These are phyloP conservation scores for Penaeus chinensis DNA, from an alignment of 1,140 invertebrate species.

Conservation along the genomic window DNA sequence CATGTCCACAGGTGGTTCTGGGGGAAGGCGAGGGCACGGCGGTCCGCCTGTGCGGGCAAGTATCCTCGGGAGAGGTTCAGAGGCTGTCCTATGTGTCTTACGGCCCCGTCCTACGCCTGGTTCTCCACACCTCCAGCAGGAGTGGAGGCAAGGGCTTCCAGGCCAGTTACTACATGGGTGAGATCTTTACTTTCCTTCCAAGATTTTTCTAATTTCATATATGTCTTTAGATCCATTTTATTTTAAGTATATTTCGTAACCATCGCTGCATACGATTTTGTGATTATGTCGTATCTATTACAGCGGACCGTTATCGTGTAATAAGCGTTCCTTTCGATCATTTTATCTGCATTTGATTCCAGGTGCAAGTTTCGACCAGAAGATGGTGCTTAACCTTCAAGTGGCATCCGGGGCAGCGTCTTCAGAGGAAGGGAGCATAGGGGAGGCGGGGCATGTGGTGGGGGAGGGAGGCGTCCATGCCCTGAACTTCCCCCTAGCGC, in stretches of 20 bases:
- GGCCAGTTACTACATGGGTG: conserved; percentile 42
- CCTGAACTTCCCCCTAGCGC: conserved; percentile 72
- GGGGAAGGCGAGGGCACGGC: conserved; percentile 25
- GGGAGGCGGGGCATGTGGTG: conserved; percentile 46
- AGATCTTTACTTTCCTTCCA: neutral
- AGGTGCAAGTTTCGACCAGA: conserved; percentile 35
- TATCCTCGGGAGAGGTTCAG: conserved; percentile 34
- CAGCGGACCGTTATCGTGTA: neutral
- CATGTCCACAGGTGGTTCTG: conserved; percentile 36
- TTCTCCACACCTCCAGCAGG: conserved; percentile 37
- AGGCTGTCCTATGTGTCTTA: conserved; percentile 45
- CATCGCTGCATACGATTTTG: neutral
- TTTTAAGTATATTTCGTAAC: too few relatives aligned
- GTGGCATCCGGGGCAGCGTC: conserved; percentile 7
- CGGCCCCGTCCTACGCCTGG: conserved; percentile 20
- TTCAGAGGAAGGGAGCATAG: conserved; percentile 13
- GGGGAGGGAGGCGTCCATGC: conserved; percentile 54
- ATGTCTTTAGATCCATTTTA: neutral
- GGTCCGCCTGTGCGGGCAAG: conserved; percentile 34
- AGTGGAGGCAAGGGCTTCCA: conserved; percentile 43
- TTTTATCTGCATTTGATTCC: neutral
- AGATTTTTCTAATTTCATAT: neutral
- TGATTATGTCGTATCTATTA: neutral
- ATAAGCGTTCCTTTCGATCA: neutral
- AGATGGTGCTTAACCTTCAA: conserved; percentile 15